A percentile compares a stretch with the other conserved stretches of the same genome.
These are phyloP conservation scores for Cerastoderma edule DNA, from an alignment of 2,888 invertebrate species.

Conservation along the genomic window DNA sequence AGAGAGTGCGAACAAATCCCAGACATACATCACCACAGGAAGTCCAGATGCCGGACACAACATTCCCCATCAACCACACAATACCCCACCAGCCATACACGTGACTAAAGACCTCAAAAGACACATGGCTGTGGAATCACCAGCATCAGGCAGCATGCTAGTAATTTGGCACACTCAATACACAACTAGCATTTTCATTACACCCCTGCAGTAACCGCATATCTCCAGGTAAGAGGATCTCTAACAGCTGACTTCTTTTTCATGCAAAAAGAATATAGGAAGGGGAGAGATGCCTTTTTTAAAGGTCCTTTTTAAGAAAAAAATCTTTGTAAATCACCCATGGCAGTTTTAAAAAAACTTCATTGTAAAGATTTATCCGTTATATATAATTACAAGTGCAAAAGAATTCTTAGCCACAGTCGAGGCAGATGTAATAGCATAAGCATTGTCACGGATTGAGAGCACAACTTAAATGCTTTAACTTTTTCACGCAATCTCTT, in stretches of 20 bases:
- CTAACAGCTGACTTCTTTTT: not conserved
- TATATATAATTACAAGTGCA: no score
- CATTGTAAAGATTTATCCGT: no score
- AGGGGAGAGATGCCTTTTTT: no score
- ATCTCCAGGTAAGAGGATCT: not conserved
- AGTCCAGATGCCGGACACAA: conserved; percentile 32
- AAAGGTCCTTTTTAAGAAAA: no score
- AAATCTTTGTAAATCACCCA: no score
- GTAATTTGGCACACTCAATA: conserved; percentile 1
- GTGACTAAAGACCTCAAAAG: not conserved
- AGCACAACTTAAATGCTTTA: no score
- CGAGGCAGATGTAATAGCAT: no score
- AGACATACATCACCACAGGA: conserved; percentile 43
- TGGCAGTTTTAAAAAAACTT: no score
- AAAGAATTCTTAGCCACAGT: no score
- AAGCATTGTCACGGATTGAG: no score
- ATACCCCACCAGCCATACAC: not conserved
- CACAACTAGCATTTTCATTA: not conserved
- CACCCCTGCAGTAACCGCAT: not conserved
- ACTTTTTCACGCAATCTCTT: no score
- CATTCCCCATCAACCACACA: conserved; percentile 45
- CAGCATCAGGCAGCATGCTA: not conserved
- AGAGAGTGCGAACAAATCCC: not conserved
- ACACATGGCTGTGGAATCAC: not conserved
- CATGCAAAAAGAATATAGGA: no score